These are phyloP conservation scores for Chrysopilus asiliformis DNA, from an alignment of 2,888 invertebrate species.

Conservation along the genomic window DNA sequence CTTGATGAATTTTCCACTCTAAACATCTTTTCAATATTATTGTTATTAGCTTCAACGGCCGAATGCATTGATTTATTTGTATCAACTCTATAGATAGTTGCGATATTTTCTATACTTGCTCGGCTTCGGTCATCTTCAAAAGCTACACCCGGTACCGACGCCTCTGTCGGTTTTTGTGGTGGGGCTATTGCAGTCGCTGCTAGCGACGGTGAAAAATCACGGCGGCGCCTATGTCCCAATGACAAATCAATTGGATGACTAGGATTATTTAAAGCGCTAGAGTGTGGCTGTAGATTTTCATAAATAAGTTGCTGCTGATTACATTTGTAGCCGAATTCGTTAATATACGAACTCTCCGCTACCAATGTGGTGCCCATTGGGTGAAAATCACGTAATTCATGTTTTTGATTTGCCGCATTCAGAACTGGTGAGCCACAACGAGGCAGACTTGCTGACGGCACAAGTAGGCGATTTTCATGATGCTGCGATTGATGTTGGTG, in stretches of 20 bases:
- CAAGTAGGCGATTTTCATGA: conserved; percentile 20
- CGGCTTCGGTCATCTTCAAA: too few relatives aligned
- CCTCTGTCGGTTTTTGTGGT: too few relatives aligned
- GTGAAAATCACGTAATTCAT: conserved; percentile 19
- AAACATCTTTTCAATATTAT: background rate
- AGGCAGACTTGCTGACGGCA: conserved; percentile 25
- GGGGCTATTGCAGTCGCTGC: too few relatives aligned
- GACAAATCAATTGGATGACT: conserved; percentile 35
- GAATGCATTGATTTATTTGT: too few relatives aligned
- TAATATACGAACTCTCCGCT: too few relatives aligned
- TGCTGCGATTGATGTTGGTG: conserved; percentile 22
- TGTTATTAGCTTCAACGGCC: too few relatives aligned
- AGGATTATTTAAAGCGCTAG: too few relatives aligned
- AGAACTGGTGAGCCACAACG: conserved; percentile 9
- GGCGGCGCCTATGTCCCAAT: conserved; percentile 18
- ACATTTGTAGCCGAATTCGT: conserved; percentile 19
- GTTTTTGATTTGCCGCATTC: conserved; percentile 17
- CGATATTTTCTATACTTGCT: too few relatives aligned
- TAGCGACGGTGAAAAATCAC: too few relatives aligned
- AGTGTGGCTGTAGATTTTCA: conserved; percentile 13
- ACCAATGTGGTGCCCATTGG: conserved; percentile 9
- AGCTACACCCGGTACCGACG: too few relatives aligned
- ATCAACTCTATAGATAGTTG: too few relatives aligned
- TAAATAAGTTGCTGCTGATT: conserved; percentile 15
- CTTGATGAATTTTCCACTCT: background rate